Evolutionary conservation across 2,797 vertebrate species (phyloP).

Genomic region (Enteromius afrohamiltoni): DNA sequence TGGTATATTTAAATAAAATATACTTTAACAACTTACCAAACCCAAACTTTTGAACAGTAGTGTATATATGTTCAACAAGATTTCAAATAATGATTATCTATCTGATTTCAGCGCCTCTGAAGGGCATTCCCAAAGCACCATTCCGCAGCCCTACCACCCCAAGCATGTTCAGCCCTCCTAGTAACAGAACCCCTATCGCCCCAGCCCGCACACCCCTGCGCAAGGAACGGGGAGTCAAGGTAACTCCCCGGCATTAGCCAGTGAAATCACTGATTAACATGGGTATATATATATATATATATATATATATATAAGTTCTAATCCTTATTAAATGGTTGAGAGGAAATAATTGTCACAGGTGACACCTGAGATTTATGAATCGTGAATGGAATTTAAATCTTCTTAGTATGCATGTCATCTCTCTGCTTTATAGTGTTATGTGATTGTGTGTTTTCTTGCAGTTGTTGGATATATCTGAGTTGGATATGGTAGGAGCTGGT

Average conservation of each 20-base stretch:
- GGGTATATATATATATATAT: neutral
- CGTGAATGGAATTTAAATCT: neutral
- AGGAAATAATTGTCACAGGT: neutral
- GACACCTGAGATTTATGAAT: neutral
- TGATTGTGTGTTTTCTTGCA: slow-evolving; percentile 62
- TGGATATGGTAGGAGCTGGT: slow-evolving; percentile 92
- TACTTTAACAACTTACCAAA: neutral
- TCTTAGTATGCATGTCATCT: neutral
- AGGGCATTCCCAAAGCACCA: slow-evolving; percentile 96
- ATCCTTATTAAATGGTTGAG: neutral
- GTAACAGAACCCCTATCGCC: slow-evolving; percentile 91
- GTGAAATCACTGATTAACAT: neutral
- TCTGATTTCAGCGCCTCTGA: slow-evolving; percentile 86
- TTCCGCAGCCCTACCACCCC: slow-evolving; percentile 94
- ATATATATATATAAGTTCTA: neutral
- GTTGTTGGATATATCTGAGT: slow-evolving; percentile 92
- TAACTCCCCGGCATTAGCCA: slow-evolving; percentile 58
- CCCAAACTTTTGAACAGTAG: neutral
- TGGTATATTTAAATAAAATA: neutral
- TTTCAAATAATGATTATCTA: neutral
- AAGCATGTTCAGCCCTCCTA: slow-evolving; percentile 93
- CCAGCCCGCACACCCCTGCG: slow-evolving; percentile 89
- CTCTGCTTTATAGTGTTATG: neutral
- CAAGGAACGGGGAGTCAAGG: slow-evolving; percentile 97
- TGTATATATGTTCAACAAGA: neutral